Percentiles rank a stretch among this genome's conserved stretches.
These are phyloP conservation scores for Anser brachyrhynchus DNA, from an alignment of 2,113 vertebrate species.

Conservation along the genomic window DNA sequence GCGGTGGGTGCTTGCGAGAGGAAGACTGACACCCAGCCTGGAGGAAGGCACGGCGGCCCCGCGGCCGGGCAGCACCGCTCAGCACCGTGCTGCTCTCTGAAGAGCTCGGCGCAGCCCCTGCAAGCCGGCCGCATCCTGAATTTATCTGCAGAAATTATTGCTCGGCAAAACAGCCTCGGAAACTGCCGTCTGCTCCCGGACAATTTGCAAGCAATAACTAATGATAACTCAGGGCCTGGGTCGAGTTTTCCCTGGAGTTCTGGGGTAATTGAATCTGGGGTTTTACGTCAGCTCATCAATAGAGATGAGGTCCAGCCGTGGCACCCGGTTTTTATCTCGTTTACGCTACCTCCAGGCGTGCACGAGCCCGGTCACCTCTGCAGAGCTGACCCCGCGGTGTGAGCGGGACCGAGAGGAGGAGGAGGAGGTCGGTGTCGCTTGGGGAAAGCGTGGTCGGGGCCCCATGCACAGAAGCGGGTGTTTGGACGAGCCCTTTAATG, in stretches of 20 bases:
- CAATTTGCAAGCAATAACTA: neutral
- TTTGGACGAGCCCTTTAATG: neutral
- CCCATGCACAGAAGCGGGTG: rapidly evolving
- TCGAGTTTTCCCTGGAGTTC: neutral
- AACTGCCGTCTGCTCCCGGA: neutral
- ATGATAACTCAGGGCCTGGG: neutral
- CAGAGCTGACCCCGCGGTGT: neutral
- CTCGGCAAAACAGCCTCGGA: neutral
- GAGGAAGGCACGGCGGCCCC: too few relatives aligned
- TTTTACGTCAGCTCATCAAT: constrained; percentile 14
- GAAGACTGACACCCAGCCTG: neutral
- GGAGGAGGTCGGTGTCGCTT: rapidly evolving
- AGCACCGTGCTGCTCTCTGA: rapidly evolving
- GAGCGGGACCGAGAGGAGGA: neutral
- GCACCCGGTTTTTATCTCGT: neutral
- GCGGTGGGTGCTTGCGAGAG: too few relatives aligned
- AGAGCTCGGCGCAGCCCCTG: rapidly evolving
- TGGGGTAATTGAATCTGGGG: neutral
- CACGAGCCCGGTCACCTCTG: neutral
- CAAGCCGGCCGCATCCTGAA: neutral
- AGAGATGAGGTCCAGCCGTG: neutral
- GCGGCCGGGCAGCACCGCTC: rapidly evolving
- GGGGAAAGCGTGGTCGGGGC: neutral
- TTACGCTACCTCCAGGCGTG: rapidly evolving
- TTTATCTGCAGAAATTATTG: neutral